Conservation (phyloP, 2,888 invertebrate species). For the Tinea trinotella region DNA sequence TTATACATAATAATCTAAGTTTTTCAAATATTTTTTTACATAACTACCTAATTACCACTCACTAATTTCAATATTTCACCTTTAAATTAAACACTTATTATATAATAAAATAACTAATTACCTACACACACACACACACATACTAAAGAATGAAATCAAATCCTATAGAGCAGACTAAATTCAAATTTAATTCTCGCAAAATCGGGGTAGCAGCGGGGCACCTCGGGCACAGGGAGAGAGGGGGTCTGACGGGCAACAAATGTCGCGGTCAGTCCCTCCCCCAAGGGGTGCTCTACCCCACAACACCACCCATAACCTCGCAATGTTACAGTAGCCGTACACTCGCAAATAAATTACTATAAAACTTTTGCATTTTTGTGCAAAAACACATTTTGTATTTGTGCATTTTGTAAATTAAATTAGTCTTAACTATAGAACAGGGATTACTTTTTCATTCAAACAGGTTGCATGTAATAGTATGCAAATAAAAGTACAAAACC, state of each 20-base stretch:
- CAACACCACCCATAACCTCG: not conserved
- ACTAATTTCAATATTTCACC: no score
- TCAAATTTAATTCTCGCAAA: conserved; percentile 19
- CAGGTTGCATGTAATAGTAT: no score
- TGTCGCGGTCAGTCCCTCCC: conserved; percentile 57
- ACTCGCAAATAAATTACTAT: conserved; percentile 12
- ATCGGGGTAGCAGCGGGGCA: conserved; percentile 7
- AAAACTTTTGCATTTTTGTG: not conserved
- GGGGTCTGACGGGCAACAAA: conserved; percentile 27
- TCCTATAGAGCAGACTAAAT: conserved; percentile 8
- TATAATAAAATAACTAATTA: no score
- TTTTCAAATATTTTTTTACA: no score
- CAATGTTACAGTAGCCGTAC: conserved; percentile 13
- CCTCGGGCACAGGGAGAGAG: conserved; percentile 6
- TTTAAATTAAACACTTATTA: no score
- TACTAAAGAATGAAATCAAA: conserved; percentile 2
- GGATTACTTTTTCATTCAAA: no score
- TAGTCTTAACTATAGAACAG: not conserved
- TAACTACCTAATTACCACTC: no score
- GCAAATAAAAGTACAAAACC: no score
- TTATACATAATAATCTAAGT: no score
- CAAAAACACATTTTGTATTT: not conserved
- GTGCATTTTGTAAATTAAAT: not conserved
- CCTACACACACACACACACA: no score
- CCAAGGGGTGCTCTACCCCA: conserved; percentile 23